These are phyloP conservation scores for Hedya salicella DNA, from an alignment of 2,888 invertebrate species.

Conservation along the genomic window DNA sequence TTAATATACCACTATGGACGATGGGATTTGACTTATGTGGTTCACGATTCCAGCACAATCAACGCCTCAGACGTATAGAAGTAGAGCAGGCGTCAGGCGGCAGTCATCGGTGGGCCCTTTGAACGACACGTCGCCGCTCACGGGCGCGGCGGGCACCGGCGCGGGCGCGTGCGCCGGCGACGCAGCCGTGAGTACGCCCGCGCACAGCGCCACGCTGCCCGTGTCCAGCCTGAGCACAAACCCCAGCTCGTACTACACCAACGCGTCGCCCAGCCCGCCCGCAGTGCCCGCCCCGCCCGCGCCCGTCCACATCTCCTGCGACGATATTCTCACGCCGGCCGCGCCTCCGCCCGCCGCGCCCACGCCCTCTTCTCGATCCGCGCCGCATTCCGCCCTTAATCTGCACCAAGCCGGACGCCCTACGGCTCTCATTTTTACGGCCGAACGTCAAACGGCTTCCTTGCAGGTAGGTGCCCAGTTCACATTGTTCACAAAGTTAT, in stretches of 20 bases:
- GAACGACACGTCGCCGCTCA: conserved; percentile 82
- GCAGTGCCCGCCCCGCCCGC: conserved; percentile 60
- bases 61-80: conserved; percentile 85
- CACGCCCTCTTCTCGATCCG: conserved; percentile 76
- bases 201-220: conserved; percentile 80
- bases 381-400: conserved; percentile 80
- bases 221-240: conserved; percentile 83
- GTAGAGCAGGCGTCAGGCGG: conserved; percentile 85
- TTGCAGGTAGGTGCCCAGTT: conserved; percentile 24
- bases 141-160: conserved; percentile 62
- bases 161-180: conserved; percentile 62
- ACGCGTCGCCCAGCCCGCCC: conserved; percentile 86
- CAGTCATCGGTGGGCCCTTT: conserved; percentile 87
- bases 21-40: background rate
- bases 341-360: conserved; percentile 64
- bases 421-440: conserved; percentile 66
- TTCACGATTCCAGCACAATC: conserved; percentile 84
- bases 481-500: background rate
- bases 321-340: conserved; percentile 76
- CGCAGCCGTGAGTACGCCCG: conserved; percentile 76
- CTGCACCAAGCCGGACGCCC: conserved; percentile 77
- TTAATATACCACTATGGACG: background rate
- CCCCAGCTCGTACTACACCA: conserved; percentile 86
- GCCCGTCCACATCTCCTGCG: conserved; percentile 77
- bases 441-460: conserved; percentile 65